Conservation (phyloP, 1,140 invertebrate genomes). For the Rhysida immarginata region DNA sequence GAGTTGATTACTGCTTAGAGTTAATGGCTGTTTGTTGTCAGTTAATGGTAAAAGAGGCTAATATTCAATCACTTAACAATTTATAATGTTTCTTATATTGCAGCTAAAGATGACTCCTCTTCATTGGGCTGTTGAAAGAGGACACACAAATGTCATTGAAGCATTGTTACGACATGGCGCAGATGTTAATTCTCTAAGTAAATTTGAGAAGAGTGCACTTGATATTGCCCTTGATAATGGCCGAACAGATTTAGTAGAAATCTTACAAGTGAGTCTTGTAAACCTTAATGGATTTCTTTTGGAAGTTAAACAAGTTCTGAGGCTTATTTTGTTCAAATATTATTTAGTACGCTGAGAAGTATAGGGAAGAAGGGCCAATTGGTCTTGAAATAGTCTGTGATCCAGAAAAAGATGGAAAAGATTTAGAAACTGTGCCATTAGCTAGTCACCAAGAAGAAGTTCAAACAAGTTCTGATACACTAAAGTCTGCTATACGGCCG, state of each 20-base stretch:
- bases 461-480: not conserved
- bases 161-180: slow-evolving; percentile 56
- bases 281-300: not conserved
- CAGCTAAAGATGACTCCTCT: slow-evolving; percentile 82
- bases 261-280: slow-evolving; percentile 36
- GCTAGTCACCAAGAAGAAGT: slow-evolving; percentile 3
- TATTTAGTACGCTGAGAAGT: slow-evolving; percentile 1
- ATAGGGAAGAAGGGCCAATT: not conserved
- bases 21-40: slow-evolving; percentile 52
- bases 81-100: slow-evolving; percentile 7
- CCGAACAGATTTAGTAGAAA: slow-evolving; percentile 42
- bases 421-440: not conserved
- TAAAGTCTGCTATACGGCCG: not conserved
- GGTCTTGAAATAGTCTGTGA: not conserved
- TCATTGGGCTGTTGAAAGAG: slow-evolving; percentile 82
- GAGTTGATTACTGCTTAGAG: too few relatives aligned
- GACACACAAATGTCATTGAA: slow-evolving; percentile 51
- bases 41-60: not conserved
- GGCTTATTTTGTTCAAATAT: too few relatives aligned
- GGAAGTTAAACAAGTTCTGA: too few relatives aligned
- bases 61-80: not conserved
- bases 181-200: slow-evolving; percentile 46
- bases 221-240: slow-evolving; percentile 52
- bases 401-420: not conserved
- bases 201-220: slow-evolving; percentile 71